Evolutionary conservation across 1,140 invertebrate genomes (phyloP).

Genomic region (Drosophila virilis): DNA sequence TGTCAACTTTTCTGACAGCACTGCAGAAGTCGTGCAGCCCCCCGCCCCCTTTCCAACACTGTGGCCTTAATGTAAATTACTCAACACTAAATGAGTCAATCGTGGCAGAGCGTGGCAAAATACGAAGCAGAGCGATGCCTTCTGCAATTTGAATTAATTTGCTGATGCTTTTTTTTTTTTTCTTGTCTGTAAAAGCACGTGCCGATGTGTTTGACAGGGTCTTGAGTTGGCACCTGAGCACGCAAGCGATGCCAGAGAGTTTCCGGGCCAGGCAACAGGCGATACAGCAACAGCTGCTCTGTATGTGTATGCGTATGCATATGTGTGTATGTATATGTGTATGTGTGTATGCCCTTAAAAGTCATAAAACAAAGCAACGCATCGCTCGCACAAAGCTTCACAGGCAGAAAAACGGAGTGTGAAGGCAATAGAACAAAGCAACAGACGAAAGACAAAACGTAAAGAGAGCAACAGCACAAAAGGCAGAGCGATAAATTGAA

Average conservation of each 20-base stretch:
- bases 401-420: conserved; percentile 4
- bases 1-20: conserved; percentile 1
- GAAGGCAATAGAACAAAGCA: conserved; percentile 8
- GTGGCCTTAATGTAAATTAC: background rate
- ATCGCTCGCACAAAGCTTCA: conserved; percentile 14
- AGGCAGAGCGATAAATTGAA: conserved; percentile 46
- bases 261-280: conserved; percentile 39
- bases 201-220: conserved; percentile 11
- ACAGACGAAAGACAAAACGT: background rate
- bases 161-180: conserved; percentile 1
- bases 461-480: conserved; percentile 26
- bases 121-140: conserved; percentile 27
- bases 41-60: background rate
- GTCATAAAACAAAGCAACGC: conserved; percentile 42
- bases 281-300: conserved; percentile 25
- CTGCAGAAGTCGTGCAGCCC: background rate
- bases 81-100: conserved; percentile 27
- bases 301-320: conserved; percentile 5
- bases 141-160: conserved; percentile 48
- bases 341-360: conserved; percentile 15
- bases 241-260: conserved; percentile 5
- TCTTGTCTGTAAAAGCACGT: conserved; percentile 24
- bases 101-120: conserved; percentile 23
- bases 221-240: conserved; percentile 23
- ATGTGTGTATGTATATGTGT: conserved; percentile 1